Base-by-base conservation (phyloP, 2,888 invertebrate species). In the Parnassius mnemosyne region DNA sequence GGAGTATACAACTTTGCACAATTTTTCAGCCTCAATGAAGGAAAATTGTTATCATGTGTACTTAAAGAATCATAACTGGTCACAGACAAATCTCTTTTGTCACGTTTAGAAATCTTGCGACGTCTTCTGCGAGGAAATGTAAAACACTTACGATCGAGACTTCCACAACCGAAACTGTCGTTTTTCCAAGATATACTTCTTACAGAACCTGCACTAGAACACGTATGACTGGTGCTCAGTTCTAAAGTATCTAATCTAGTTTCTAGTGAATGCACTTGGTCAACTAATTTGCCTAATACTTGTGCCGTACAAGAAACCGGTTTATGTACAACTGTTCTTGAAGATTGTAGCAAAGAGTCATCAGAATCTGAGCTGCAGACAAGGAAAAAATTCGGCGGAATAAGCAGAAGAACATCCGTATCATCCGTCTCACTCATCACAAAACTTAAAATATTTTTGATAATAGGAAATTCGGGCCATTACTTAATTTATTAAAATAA, bases 381-480 rank as follows among this genome's bases (percentile, higher is more conserved):
- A 42, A 93, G 79, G 76, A 94, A 95, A 74, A 95, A 94, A 81
- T 96, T 94, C 12, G 96, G 96, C 66, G 96, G 96, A 79, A 96
- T 95, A 72, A 95, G 84, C 72, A 97, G 85, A 68, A 97, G 92
- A 75, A 96, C 94, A 85, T 97, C 96, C 5, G 96, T 97, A 87
- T 96, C 96, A 92, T 96, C 96, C 68, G 92, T 92, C 68, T 92
- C 92, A 91, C 90, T 92, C 92, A 92, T 92, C 75, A 85, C 90
- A 86, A 70, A 70, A 68, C 69, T 62, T 72, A 64, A 65, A 68
- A 61, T 42, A 57, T 66, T 63, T 66, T 66, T 53, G 46, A 50
- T 63, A 59, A 57, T 57, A 53, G 59, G 65, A 78, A 76, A 71
- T 58, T 69, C 60, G 65, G 72, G 84, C 87, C 89, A 88, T 89